These are phyloP conservation scores for Saccostrea cuccullata DNA, from an alignment of 1,140 invertebrate species.

Conservation along the genomic window DNA sequence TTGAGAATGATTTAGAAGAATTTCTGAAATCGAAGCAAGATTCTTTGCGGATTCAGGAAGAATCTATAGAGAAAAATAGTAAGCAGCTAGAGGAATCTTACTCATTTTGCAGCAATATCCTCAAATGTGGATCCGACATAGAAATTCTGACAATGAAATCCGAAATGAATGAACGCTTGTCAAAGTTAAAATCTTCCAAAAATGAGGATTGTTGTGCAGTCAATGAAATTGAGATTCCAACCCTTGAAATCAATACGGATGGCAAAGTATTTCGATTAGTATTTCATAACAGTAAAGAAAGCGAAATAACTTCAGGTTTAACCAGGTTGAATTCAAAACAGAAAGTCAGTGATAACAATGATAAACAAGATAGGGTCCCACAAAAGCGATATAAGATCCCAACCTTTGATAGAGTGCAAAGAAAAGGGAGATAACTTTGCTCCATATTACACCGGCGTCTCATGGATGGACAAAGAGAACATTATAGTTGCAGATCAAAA, in stretches of 20 bases:
- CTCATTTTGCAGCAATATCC: not conserved
- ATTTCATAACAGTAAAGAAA: not conserved
- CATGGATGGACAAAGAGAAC: not conserved
- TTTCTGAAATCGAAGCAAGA: conserved; percentile 5
- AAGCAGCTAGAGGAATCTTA: not conserved
- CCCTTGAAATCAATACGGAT: not conserved
- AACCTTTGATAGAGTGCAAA: not conserved
- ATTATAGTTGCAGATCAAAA: not conserved
- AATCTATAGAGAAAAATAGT: not conserved
- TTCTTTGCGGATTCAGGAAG: not conserved
- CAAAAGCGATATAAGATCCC: not conserved
- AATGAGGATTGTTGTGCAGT: not conserved
- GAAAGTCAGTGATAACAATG: not conserved
- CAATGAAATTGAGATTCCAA: not conserved
- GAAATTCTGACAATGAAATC: conserved; percentile 9
- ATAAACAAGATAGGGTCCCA: not conserved
- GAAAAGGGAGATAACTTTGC: not conserved
- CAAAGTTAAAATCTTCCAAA: not conserved
- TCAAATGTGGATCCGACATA: not conserved
- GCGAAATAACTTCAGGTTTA: not conserved
- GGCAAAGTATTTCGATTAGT: not conserved
- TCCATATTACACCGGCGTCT: not conserved
- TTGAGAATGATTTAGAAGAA: not conserved
- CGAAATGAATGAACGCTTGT: not conserved
- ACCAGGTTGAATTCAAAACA: not conserved